Base-by-base conservation (phyloP, 2,113 vertebrate species). In the Podiceps cristatus region DNA sequence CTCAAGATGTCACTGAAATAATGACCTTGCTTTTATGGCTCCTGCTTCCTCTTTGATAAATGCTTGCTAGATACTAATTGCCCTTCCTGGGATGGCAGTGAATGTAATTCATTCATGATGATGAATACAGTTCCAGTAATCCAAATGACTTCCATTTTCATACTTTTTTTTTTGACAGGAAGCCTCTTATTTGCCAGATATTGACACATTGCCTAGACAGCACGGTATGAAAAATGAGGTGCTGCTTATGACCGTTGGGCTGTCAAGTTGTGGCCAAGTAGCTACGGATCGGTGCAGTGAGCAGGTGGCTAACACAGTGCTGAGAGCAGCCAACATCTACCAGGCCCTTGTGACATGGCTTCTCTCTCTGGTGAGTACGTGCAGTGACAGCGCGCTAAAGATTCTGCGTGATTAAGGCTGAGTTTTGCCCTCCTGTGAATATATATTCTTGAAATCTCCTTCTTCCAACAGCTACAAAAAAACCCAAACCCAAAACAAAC, bases 301-400 rank as follows among this genome's bases (percentile, higher is more conserved):
- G 29, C 93, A 91, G 37, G 72, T 88, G 53, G 68, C 72, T 12
- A 31, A 88, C 53, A 4, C 37, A 66, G 37, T 93, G 63, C 94
- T 84, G 89, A 79, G 88, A 58, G 93, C 85, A 75, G 87, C 97
- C 33, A 88, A 94, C 72, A 86, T 97, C 78, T 98, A 97, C 96
- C 97, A 97, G 85, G 89, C 97, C 31, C 79, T 98, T 0, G 96
- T 98, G 58, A 37, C 96, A 0, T 98, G 98, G 98, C 98, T 98
- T 53, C 90, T 99, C 45, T 98, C 98, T 64, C 93, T 99, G 98
- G 98, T 99, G 53, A 98, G 98, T 98, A n/a, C 6, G 3, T 53
- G 55, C 33, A 24, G 35, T 42, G 85, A 40, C 22, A 60, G 40
- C 24, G 16, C 29, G 45, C 63, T 28, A 42, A 53, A 49, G 28